Percentiles rank a stretch among this genome's conserved stretches.
Evolutionary conservation across 2,113 vertebrate genomes (phyloP).

Genomic region (Casuarius casuarius): DNA sequence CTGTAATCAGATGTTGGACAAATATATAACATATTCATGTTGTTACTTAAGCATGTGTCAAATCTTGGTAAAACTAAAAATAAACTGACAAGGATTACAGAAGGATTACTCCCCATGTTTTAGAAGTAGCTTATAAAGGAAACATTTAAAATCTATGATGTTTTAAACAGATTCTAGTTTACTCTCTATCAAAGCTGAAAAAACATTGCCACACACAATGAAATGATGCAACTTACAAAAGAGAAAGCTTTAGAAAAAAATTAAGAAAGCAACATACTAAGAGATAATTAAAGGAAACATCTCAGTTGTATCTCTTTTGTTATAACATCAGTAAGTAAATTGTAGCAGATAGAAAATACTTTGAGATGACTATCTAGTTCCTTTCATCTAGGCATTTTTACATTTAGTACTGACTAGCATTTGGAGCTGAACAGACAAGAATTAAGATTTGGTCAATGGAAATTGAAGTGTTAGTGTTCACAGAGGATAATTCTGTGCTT

Average conservation of each 20-base stretch:
- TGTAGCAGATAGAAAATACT: not conserved
- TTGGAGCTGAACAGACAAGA: not conserved
- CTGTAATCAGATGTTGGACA: no score
- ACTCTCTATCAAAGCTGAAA: not conserved
- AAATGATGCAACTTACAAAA: not conserved
- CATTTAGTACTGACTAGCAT: not conserved
- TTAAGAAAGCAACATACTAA: not conserved
- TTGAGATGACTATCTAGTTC: not conserved
- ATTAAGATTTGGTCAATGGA: not conserved
- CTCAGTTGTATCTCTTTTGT: not conserved
- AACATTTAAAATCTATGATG: not conserved
- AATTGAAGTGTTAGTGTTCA: not conserved
- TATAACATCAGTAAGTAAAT: not conserved
- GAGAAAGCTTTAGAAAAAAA: not conserved
- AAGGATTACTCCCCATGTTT: not conserved
- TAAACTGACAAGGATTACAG: not conserved
- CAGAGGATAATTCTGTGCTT: not conserved
- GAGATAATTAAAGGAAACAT: not conserved
- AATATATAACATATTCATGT: not conserved
- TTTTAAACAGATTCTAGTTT: not conserved
- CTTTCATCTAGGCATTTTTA: not conserved
- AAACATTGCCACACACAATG: accelerated
- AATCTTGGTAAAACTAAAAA: not conserved
- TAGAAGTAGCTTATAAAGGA: not conserved
- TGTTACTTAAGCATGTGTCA: no score